Conservation (phyloP, 2,888 invertebrate species). For the Cephalotes varians region DNA sequence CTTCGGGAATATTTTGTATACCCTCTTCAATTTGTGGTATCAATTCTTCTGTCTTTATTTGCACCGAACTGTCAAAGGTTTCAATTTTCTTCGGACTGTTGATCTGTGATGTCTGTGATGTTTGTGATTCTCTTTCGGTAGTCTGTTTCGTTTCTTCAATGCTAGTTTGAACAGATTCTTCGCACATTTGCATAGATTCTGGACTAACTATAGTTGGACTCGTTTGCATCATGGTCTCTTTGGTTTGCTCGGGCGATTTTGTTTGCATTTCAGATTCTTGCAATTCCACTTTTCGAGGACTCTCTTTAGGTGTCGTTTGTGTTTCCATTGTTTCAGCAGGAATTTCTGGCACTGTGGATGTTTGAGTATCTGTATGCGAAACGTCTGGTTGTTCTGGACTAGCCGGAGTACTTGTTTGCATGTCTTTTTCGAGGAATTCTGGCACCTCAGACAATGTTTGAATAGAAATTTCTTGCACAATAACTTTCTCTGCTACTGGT, state of each 20-base stretch:
- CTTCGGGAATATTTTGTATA: constrained; percentile 80
- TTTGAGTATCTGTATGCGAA: constrained; percentile 86
- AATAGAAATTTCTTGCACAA: constrained; percentile 83
- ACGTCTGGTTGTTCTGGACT: constrained; percentile 83
- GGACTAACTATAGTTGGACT: constrained; percentile 72
- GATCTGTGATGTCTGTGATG: constrained; percentile 56
- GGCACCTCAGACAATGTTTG: constrained; percentile 84
- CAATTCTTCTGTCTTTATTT: constrained; percentile 76
- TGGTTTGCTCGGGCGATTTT: constrained; percentile 39
- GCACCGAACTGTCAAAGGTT: constrained; percentile 77
- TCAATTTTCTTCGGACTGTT: constrained; percentile 75
- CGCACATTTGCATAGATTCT: constrained; percentile 60
- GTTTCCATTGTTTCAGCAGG: constrained; percentile 74
- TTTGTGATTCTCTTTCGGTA: constrained; percentile 79
- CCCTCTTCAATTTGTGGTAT: constrained; percentile 81
- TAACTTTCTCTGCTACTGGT: constrained; percentile 77
- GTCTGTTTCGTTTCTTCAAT: constrained; percentile 82
- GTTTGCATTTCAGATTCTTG: constrained; percentile 66
- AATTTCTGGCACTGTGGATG: constrained; percentile 83
- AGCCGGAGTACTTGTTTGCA: constrained; percentile 77
- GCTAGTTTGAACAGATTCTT: constrained; percentile 74
- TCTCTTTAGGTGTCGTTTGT: constrained; percentile 78
- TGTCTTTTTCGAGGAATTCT: constrained; percentile 81
- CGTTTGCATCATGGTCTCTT: constrained; percentile 74
- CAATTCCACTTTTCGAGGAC: constrained; percentile 65